These are phyloP conservation scores for Hermetia illucens DNA, from an alignment of 1,140 invertebrate genomes.

Conservation along the genomic window DNA sequence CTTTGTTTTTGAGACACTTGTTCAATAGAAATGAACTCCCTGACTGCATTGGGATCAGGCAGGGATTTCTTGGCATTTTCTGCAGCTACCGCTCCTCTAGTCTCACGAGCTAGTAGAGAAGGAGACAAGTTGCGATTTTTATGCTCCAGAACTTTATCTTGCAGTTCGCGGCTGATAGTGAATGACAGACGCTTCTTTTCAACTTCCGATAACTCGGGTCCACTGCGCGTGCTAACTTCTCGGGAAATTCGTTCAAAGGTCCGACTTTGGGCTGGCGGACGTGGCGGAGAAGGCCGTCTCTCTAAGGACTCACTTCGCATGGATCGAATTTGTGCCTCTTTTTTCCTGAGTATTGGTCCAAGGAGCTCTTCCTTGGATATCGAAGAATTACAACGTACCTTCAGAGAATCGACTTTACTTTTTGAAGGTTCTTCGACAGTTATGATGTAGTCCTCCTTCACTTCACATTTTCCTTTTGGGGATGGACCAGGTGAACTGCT, in stretches of 20 bases:
- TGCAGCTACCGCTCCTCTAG: conserved; percentile 44
- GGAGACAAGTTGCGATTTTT: conserved; percentile 34
- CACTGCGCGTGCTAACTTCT: background rate
- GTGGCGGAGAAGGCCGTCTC: background rate
- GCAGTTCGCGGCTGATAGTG: conserved; percentile 53
- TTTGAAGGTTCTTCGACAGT: conserved; percentile 35
- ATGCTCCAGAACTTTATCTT: conserved; percentile 40
- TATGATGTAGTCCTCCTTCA: conserved; percentile 40
- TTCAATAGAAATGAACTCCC: too few relatives aligned
- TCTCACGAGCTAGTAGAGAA: conserved; percentile 43
- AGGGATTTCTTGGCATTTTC: conserved; percentile 31
- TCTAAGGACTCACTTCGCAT: background rate
- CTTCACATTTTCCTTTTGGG: conserved; percentile 2
- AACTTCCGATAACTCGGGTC: conserved; percentile 36
- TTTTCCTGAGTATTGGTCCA: conserved; percentile 24
- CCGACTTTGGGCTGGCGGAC: background rate
- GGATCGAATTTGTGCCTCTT: conserved; percentile 11
- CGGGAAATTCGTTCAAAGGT: background rate
- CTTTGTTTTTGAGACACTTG: too few relatives aligned
- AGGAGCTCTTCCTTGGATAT: conserved; percentile 30
- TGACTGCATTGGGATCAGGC: conserved; percentile 9
- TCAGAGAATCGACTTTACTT: conserved; percentile 33
- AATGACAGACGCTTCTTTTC: conserved; percentile 59
- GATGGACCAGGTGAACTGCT: conserved; percentile 35
- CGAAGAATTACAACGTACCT: conserved; percentile 55